Percentiles rank a stretch among this genome's conserved stretches.
phyloP scores from a whole-genome alignment of 92 coral and sea anemone species.

The Galaxea fascicularis region DNA sequence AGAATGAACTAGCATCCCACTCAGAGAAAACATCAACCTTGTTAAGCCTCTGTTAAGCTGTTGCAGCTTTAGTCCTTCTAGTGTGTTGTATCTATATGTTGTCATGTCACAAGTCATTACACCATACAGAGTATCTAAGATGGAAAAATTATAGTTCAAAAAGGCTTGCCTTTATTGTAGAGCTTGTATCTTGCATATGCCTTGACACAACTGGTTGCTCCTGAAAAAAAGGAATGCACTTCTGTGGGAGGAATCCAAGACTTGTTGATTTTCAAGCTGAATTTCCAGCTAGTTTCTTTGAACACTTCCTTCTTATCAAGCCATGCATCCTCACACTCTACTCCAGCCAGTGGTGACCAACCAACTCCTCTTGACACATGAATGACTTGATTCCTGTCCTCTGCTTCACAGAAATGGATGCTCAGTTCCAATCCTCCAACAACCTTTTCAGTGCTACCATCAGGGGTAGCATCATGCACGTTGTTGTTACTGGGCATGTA shows the following conservation, averaged over 20 bases:
- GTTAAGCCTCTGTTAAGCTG: too few relatives aligned
- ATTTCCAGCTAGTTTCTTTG: constrained; percentile 29
- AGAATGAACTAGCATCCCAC: too few relatives aligned
- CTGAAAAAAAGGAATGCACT: constrained; percentile 36
- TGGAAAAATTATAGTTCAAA: too few relatives aligned
- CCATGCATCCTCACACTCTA: constrained; percentile 76
- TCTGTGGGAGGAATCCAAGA: constrained; percentile 84
- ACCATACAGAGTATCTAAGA: too few relatives aligned
- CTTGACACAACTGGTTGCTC: constrained; percentile 39
- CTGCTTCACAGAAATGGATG: constrained; percentile 79
- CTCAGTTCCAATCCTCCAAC: constrained; percentile 92
- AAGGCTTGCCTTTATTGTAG: constrained; percentile 80
- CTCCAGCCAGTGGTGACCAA: constrained; percentile 87
- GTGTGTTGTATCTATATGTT: too few relatives aligned
- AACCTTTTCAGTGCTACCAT: constrained; percentile 35
- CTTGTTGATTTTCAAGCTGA: constrained; percentile 73
- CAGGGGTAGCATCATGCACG: not conserved
- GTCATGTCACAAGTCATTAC: too few relatives aligned
- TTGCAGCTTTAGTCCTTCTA: too few relatives aligned
- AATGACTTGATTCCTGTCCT: constrained; percentile 79
- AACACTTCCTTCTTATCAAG: constrained; percentile 50
- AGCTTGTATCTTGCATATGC: constrained; percentile 92
- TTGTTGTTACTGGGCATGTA: constrained; percentile 21
- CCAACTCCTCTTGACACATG: constrained; percentile 89
- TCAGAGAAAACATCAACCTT: too few relatives aligned